These are phyloP conservation scores for Cochlearius cochlearius DNA, from an alignment of 2,113 vertebrate species.

Conservation along the genomic window DNA sequence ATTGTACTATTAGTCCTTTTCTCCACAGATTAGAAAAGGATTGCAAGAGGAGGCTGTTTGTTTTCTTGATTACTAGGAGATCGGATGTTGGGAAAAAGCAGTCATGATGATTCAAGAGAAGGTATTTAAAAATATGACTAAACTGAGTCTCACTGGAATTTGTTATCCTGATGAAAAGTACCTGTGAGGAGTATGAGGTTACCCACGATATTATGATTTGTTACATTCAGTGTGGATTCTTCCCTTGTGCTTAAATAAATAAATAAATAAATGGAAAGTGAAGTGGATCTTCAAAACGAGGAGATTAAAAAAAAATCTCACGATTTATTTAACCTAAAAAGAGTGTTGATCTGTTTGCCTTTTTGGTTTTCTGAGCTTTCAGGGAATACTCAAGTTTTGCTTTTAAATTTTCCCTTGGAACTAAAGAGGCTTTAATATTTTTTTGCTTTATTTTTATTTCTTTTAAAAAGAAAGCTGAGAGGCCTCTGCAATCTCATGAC, in stretches of 20 bases:
- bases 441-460: conserved; percentile 8
- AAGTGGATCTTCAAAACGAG: not conserved
- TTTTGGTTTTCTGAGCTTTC: conserved; percentile 15
- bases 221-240: not conserved
- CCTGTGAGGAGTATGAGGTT: not conserved
- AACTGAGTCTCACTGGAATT: conserved; percentile 28
- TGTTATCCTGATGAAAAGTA: conserved; percentile 15
- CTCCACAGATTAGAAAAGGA: not conserved
- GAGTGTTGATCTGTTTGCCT: conserved; percentile 18
- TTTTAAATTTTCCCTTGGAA: conserved; percentile 12
- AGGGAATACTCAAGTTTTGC: not conserved
- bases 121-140: conserved; percentile 24
- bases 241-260: not conserved
- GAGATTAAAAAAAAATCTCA: not conserved
- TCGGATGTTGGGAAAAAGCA: conserved; percentile 6
- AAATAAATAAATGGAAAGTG: not conserved
- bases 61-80: conserved; percentile 46
- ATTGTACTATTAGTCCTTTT: not conserved
- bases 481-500: not conserved
- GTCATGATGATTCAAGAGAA: conserved; percentile 30
- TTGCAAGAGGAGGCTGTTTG: conserved; percentile 28
- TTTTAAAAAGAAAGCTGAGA: conserved; percentile 3
- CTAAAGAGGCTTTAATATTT: not conserved
- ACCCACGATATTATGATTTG: not conserved
- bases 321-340: not conserved